Evolutionary conservation across 2,888 invertebrate genomes (phyloP).

Genomic region (Drosophila ochracea): DNA sequence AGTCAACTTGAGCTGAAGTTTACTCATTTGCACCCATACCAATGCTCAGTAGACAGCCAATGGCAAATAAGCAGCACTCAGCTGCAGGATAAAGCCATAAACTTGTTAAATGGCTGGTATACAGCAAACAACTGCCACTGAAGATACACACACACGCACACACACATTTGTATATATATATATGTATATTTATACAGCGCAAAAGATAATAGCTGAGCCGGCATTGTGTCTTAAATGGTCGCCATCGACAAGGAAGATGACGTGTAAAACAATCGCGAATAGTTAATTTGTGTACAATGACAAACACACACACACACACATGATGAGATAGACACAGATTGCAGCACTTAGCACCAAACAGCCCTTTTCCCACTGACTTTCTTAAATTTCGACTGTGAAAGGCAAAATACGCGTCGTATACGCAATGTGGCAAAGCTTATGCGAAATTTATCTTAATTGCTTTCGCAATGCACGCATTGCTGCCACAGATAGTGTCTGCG

Average conservation of each 20-base stretch:
- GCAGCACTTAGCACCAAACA: neutral
- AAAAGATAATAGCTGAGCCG: constrained; percentile 27
- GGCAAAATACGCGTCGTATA: constrained; percentile 45
- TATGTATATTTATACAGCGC: neutral
- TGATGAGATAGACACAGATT: neutral
- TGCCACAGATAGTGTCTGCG: neutral
- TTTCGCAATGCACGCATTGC: constrained; percentile 15
- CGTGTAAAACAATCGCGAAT: constrained; percentile 69
- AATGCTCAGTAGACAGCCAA: constrained; percentile 12
- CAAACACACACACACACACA: constrained; percentile 29
- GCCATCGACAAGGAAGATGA: constrained; percentile 40
- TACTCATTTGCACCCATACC: constrained; percentile 48
- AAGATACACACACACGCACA: constrained; percentile 8
- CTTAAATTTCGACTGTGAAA: constrained; percentile 23
- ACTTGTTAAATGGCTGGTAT: constrained; percentile 64
- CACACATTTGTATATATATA: neutral
- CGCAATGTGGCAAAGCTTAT: constrained; percentile 62
- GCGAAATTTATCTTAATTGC: constrained; percentile 70
- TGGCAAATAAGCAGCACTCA: constrained; percentile 56
- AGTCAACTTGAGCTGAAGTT: constrained; percentile 62
- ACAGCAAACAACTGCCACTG: constrained; percentile 48
- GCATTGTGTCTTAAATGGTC: constrained; percentile 52
- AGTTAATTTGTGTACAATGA: constrained; percentile 66
- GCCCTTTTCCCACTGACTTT: neutral
- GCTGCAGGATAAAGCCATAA: constrained; percentile 67